Evolutionary conservation across 2,797 vertebrate species (phyloP).

Genomic region (Chloroceryle inda): DNA sequence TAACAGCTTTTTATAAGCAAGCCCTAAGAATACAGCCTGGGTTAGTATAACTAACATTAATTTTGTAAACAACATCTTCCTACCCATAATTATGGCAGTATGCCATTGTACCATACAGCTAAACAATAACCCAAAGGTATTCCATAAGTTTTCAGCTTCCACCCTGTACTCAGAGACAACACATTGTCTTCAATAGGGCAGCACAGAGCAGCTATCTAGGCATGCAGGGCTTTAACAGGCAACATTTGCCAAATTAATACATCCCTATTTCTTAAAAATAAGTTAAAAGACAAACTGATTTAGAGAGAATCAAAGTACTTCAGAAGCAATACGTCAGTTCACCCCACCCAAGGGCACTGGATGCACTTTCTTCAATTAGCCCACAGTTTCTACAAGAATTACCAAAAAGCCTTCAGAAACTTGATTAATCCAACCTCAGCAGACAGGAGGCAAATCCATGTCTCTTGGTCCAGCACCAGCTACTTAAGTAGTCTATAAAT

Average conservation of each 20-base stretch:
- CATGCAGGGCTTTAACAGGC: neutral
- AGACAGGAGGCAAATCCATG: neutral
- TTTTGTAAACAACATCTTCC: neutral
- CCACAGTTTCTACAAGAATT: neutral
- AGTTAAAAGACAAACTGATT: neutral
- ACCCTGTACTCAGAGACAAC: neutral
- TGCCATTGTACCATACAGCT: neutral
- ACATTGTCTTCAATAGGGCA: neutral
- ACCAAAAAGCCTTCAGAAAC: neutral
- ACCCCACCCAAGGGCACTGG: neutral
- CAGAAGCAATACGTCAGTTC: neutral
- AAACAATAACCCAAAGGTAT: neutral
- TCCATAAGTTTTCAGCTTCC: neutral
- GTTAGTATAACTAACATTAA: neutral
- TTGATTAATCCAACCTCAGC: neutral
- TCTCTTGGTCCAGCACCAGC: neutral
- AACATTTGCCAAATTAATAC: neutral
- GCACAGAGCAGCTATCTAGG: neutral
- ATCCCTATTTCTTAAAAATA: neutral
- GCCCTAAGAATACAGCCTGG: neutral
- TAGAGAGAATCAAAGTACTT: neutral
- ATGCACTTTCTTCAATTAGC: neutral
- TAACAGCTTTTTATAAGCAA: neutral
- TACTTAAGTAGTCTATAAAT: neutral
- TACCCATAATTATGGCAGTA: neutral